Evolutionary conservation across 2,113 vertebrate species (phyloP).

Genomic region (Tonatia bakeri): DNA sequence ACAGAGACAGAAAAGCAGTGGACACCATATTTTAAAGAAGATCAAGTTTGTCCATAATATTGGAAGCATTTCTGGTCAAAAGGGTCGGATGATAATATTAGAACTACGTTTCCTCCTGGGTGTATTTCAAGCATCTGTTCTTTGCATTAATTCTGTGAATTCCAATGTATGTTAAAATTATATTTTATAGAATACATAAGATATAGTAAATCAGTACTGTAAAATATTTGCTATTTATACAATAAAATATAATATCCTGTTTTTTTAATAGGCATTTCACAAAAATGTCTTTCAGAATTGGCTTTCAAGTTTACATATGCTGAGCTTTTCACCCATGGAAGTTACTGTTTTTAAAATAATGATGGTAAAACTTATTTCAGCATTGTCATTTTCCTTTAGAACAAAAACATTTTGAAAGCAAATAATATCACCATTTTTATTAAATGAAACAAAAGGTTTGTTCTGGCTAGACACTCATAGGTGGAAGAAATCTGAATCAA

Average conservation of each 20-base stretch:
- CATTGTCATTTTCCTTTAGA: slow-evolving; percentile 33
- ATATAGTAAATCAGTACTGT: not conserved
- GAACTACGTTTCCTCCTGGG: not conserved
- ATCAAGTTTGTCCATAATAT: not conserved
- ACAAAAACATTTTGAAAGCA: not conserved
- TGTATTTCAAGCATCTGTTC: slow-evolving; percentile 1
- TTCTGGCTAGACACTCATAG: not conserved
- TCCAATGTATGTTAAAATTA: slow-evolving; percentile 33
- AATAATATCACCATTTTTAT: not conserved
- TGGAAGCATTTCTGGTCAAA: slow-evolving; percentile 28
- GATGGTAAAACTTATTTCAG: not conserved
- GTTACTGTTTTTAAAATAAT: slow-evolving; percentile 5
- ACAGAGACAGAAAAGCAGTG: slow-evolving; percentile 58
- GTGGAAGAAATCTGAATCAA: not conserved
- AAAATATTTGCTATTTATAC: not conserved
- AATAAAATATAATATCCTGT: not conserved
- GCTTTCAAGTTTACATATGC: not conserved
- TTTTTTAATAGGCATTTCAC: slow-evolving; percentile 4
- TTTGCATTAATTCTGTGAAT: slow-evolving; percentile 33
- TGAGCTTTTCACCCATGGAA: not conserved
- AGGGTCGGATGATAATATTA: not conserved
- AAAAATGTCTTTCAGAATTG: slow-evolving; percentile 8
- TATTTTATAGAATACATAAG: slow-evolving; percentile 30
- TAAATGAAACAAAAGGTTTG: slow-evolving; percentile 3
- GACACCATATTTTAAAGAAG: slow-evolving; percentile 48